phyloP scores from a whole-genome alignment of 2,797 vertebrate genomes.

The Myotis planiceps region DNA sequence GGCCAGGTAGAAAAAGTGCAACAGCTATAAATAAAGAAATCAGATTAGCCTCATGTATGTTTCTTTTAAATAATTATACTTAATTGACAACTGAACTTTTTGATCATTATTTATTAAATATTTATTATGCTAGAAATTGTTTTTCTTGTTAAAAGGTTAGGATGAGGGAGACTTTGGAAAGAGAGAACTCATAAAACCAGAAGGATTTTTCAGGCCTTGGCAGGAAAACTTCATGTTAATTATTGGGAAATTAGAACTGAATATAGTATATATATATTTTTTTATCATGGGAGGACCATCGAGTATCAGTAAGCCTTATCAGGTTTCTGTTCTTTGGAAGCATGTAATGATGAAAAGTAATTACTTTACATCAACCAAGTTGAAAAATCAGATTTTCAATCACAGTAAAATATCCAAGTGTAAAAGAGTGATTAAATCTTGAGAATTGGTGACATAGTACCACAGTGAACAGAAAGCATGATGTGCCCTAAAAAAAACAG shows the following conservation, averaged over 20 bases:
- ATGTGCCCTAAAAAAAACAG: slow-evolving; percentile 80
- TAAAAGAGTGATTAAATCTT: slow-evolving; percentile 77
- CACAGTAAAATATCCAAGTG: slow-evolving; percentile 77
- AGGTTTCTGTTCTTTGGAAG: slow-evolving; percentile 57
- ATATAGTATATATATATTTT: not conserved
- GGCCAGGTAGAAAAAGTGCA: not conserved
- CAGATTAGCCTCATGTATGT: not conserved
- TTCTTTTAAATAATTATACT: not conserved
- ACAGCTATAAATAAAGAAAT: not conserved
- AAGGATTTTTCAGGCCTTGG: not conserved
- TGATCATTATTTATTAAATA: not conserved
- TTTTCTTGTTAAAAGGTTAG: not conserved
- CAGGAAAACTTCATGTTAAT: not conserved
- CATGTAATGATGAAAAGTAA: slow-evolving; percentile 72
- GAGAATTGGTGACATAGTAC: slow-evolving; percentile 77
- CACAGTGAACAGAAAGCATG: slow-evolving; percentile 63
- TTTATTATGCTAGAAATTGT: not conserved
- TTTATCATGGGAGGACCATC: not conserved
- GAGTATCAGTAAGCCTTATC: not conserved
- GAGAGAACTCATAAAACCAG: not conserved
- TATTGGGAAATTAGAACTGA: not conserved
- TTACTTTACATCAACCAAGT: slow-evolving; percentile 66
- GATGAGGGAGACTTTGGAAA: not conserved
- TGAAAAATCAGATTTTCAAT: slow-evolving; percentile 75
- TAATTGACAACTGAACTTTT: not conserved